These are phyloP conservation scores for Erethizon dorsatum DNA, from an alignment of 2,797 vertebrate genomes.

Conservation along the genomic window DNA sequence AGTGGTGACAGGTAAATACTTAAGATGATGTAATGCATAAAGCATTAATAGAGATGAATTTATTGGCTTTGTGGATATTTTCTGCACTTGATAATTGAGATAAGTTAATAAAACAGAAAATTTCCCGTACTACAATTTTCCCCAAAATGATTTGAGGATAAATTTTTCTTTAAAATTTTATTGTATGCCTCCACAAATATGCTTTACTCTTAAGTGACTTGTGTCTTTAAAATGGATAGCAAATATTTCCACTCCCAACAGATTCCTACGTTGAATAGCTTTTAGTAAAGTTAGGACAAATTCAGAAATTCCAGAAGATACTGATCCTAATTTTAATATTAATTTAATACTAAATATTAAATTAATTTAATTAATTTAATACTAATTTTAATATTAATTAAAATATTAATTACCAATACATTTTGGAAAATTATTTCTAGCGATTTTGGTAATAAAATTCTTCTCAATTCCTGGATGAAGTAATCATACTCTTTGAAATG, in stretches of 20 bases:
- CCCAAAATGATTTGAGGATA: constrained; percentile 11
- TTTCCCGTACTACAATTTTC: background rate
- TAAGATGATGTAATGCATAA: background rate
- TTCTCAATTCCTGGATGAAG: background rate
- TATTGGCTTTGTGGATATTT: background rate
- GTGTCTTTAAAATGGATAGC: background rate
- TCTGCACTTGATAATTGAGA: background rate
- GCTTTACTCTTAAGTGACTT: background rate
- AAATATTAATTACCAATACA: background rate
- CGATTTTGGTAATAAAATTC: background rate
- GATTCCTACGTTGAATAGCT: background rate
- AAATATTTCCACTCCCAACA: background rate
- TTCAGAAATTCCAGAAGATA: background rate
- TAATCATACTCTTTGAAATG: constrained; percentile 9
- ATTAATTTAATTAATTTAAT: no score
- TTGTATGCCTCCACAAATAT: background rate
- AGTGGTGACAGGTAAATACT: background rate
- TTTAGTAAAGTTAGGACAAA: background rate
- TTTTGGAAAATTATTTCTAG: background rate
- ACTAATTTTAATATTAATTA: no score
- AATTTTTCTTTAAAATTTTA: constrained; percentile 12
- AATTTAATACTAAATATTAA: no score
- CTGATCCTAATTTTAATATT: background rate
- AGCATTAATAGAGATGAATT: background rate
- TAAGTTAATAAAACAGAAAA: background rate